Evolutionary conservation across 2,888 invertebrate species (phyloP).

Genomic region (Abscondita cerata): DNA sequence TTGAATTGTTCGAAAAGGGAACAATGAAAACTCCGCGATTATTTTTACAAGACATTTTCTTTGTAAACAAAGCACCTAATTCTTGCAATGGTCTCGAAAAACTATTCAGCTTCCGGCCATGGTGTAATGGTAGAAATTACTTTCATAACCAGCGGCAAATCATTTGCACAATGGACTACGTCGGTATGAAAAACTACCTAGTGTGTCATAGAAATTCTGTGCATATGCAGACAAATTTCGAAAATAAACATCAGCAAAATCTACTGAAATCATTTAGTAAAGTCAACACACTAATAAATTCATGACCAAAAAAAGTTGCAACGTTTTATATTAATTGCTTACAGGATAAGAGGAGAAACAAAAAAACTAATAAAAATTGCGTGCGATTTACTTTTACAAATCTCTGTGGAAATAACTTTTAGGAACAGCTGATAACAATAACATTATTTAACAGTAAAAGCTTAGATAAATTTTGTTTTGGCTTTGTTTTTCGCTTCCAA

Average conservation of each 20-base stretch:
- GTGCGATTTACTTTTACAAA: background rate
- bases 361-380: constrained; percentile 5
- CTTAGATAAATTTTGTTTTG: constrained; percentile 9
- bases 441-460: constrained; percentile 1
- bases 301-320: no score
- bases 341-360: background rate
- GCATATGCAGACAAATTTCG: no score
- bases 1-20: background rate
- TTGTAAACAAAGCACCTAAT: constrained; percentile 12
- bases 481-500: background rate
- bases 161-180: constrained; percentile 32
- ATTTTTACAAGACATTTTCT: constrained; percentile 12
- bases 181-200: no score
- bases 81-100: constrained; percentile 12
- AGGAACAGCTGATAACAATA: constrained; percentile 5
- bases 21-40: constrained; percentile 3
- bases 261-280: background rate
- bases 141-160: constrained; percentile 34
- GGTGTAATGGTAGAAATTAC: constrained; percentile 32
- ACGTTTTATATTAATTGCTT: constrained; percentile 5
- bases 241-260: no score
- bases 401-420: constrained; percentile 4
- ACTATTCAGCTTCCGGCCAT: constrained; percentile 15
- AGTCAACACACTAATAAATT: background rate
- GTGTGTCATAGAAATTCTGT: no score